Conservation (phyloP, 2,113 vertebrate species). For the Paracanthobrama guichenoti region DNA sequence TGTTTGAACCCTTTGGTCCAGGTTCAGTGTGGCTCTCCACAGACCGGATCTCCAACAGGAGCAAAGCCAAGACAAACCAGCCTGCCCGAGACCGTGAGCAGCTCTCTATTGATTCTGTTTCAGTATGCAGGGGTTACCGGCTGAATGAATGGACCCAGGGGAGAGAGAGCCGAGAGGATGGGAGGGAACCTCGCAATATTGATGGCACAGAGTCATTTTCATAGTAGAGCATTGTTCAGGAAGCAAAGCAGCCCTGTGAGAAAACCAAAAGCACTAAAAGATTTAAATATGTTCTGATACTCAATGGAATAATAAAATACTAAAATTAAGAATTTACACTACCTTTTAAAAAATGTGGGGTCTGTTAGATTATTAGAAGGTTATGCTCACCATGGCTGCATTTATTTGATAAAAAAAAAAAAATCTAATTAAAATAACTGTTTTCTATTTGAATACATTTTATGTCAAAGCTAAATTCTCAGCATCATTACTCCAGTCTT, state of each 20-base stretch:
- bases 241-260: background rate
- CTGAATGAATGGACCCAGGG: conserved; percentile 38
- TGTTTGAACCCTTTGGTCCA: conserved; percentile 38
- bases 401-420: background rate
- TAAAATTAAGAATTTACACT: background rate
- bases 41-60: conserved; percentile 47
- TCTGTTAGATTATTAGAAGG: background rate
- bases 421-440: background rate
- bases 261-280: background rate
- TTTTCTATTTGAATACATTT: background rate
- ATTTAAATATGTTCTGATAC: too few species aligned
- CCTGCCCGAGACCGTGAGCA: conserved; percentile 40
- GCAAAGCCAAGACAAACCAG: conserved; percentile 49
- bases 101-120: conserved; percentile 47
- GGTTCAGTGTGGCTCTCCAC: conserved; percentile 28
- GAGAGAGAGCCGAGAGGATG: conserved; percentile 30
- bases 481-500: background rate
- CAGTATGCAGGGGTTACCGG: conserved; percentile 34
- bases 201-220: conserved; percentile 46
- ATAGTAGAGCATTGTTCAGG: conserved; percentile 36
- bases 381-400: background rate
- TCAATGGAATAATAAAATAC: background rate
- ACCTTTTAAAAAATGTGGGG: background rate
- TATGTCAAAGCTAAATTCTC: background rate
- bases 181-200: conserved; percentile 39